phyloP scores from a whole-genome alignment of 2,113 vertebrate genomes.

The Cottus gobio region DNA sequence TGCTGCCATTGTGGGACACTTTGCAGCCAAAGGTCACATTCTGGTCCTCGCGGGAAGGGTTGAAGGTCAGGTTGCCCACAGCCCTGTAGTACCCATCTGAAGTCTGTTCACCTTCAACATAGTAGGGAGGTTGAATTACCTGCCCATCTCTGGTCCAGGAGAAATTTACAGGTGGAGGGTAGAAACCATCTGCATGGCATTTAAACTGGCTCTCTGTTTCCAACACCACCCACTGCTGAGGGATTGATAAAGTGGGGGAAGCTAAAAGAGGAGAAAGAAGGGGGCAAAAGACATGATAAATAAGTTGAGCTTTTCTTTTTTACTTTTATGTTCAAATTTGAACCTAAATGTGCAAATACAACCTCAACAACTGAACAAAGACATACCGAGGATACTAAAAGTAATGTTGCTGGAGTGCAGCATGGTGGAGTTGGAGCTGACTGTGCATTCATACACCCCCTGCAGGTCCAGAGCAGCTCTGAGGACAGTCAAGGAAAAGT shows the following conservation, averaged over 20 bases:
- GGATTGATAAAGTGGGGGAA: constrained; percentile 70
- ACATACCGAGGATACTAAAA: constrained; percentile 74
- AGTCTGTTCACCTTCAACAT: constrained; percentile 53
- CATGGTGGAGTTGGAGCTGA: constrained; percentile 67
- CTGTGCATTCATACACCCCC: constrained; percentile 79
- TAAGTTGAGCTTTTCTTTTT: neutral
- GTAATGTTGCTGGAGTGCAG: constrained; percentile 65
- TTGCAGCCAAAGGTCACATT: constrained; percentile 79
- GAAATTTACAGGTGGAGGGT: constrained; percentile 79
- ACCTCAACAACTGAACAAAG: neutral
- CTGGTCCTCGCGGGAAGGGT: constrained; percentile 71
- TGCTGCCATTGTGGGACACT: constrained; percentile 70
- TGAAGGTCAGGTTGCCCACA: constrained; percentile 69
- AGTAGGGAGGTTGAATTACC: constrained; percentile 43
- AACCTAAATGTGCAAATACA: neutral
- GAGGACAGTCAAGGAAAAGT: constrained; percentile 75
- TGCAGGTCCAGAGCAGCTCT: constrained; percentile 65
- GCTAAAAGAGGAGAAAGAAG: constrained; percentile 25
- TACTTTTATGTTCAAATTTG: neutral
- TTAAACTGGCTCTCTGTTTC: constrained; percentile 63
- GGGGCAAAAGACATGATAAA: neutral
- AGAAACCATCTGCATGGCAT: constrained; percentile 77
- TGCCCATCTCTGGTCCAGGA: constrained; percentile 77
- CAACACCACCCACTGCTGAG: constrained; percentile 70
- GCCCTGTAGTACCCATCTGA: constrained; percentile 73